These are phyloP conservation scores for Heliconius congener DNA, from an alignment of 1,140 invertebrate species.

Conservation along the genomic window DNA sequence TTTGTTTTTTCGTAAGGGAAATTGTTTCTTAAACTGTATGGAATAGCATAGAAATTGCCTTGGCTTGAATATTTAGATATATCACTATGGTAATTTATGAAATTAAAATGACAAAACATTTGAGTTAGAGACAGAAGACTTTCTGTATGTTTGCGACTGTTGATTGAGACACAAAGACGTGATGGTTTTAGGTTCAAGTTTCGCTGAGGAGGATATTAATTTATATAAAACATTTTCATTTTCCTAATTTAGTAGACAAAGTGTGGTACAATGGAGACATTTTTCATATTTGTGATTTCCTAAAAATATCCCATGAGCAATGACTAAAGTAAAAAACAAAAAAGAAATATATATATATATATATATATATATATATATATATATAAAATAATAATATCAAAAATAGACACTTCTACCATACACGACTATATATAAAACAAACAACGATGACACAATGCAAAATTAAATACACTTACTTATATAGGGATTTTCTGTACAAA, in stretches of 20 bases:
- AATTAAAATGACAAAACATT: conserved; percentile 15
- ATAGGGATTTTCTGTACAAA: not conserved
- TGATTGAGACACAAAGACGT: not conserved
- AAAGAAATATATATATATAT: not conserved
- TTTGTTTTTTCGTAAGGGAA: not conserved
- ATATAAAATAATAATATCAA: too few relatives aligned
- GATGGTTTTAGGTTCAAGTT: not conserved
- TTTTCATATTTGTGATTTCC: too few relatives aligned
- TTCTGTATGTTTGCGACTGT: not conserved
- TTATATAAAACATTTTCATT: not conserved
- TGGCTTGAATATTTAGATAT: not conserved
- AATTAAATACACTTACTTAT: not conserved
- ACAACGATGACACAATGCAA: conserved; percentile 2
- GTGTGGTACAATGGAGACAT: not conserved
- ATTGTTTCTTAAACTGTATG: not conserved
- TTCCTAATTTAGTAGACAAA: not conserved
- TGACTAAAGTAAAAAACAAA: not conserved
- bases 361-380: too few relatives aligned
- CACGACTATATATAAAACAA: not conserved
- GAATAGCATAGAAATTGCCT: not conserved
- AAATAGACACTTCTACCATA: not conserved
- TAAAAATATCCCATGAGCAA: not conserved
- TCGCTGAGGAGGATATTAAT: not conserved
- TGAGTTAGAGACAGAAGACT: not conserved
- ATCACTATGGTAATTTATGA: conserved; percentile 4